These are phyloP conservation scores for Conger conger DNA, from an alignment of 2,113 vertebrate species.

Conservation along the genomic window DNA sequence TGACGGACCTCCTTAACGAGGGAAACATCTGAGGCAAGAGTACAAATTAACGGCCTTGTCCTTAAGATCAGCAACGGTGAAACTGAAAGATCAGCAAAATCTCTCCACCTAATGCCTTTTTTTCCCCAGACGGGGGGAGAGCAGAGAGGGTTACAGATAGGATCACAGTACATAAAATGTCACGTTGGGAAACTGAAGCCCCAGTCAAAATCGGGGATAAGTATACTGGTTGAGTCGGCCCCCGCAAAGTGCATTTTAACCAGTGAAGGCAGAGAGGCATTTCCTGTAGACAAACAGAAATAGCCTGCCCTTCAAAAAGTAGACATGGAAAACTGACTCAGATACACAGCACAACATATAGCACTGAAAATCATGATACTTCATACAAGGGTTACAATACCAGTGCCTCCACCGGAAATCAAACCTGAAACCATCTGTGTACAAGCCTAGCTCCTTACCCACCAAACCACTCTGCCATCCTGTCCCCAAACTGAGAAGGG, in stretches of 20 bases:
- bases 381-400: background rate
- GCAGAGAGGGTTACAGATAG: too few species aligned
- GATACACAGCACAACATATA: background rate
- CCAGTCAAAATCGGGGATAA: too few species aligned
- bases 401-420: background rate
- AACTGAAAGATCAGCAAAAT: background rate
- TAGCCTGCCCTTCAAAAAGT: background rate
- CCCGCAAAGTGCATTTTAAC: background rate
- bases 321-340: background rate
- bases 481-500: background rate
- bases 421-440: background rate
- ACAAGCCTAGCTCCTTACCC: background rate
- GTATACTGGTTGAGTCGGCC: too few species aligned
- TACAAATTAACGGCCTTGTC: background rate
- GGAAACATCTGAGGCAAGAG: background rate
- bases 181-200: too few species aligned
- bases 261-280: background rate
- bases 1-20: background rate
- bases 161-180: too few species aligned
- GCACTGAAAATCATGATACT: background rate
- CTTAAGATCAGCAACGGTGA: background rate
- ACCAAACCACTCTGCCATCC: background rate
- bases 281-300: background rate
- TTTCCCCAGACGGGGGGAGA: background rate
- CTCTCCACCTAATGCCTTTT: background rate